Percentiles rank a stretch among this genome's conserved stretches.
Conservation (phyloP, 1,140 invertebrate genomes). For the Camponotus floridanus region DNA sequence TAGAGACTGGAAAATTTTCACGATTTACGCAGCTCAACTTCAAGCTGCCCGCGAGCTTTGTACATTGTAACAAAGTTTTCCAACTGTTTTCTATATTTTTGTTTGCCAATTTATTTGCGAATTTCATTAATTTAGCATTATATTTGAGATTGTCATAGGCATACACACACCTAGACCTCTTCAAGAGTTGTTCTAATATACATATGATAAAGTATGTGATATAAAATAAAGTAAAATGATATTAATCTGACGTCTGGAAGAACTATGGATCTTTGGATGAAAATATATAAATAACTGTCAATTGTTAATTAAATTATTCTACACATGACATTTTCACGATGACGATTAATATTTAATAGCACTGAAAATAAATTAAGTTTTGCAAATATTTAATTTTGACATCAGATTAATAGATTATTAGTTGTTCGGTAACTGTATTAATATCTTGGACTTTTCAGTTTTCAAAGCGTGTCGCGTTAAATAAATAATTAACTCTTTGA, state of each 20-base stretch:
- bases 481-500: neutral
- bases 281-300: neutral
- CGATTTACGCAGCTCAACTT: slow-evolving; percentile 53
- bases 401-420: neutral
- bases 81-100: slow-evolving; percentile 34
- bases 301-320: slow-evolving; percentile 2
- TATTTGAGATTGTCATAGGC: neutral
- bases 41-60: slow-evolving; percentile 15
- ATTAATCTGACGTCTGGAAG: neutral
- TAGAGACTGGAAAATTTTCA: slow-evolving; percentile 48
- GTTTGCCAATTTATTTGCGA: slow-evolving; percentile 15
- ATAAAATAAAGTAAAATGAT: neutral
- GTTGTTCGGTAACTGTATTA: neutral
- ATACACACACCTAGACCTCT: neutral
- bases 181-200: neutral
- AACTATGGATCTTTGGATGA: neutral
- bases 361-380: slow-evolving; percentile 31
- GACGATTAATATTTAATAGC: neutral
- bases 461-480: neutral
- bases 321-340: neutral
- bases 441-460: neutral
- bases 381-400: neutral
- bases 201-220: neutral
- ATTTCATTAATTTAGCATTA: slow-evolving; percentile 2
- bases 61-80: slow-evolving; percentile 18